These are phyloP conservation scores for Ceratotherium simum DNA, from an alignment of 2,113 vertebrate species.

Conservation along the genomic window DNA sequence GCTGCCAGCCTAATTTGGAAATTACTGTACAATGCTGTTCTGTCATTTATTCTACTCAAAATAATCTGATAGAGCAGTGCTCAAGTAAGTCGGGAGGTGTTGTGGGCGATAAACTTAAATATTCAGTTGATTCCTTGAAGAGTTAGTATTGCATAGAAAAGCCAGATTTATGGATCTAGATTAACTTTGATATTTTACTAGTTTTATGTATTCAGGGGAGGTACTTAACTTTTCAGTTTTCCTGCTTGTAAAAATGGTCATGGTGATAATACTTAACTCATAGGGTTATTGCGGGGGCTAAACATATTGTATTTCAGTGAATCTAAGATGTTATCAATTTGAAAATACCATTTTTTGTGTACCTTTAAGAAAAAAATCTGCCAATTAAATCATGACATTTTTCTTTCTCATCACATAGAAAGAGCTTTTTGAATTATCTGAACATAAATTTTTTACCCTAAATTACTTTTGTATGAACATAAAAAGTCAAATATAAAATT, in stretches of 20 bases:
- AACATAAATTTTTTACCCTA: conserved; percentile 31
- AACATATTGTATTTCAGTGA: not conserved
- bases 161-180: not conserved
- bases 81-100: conserved; percentile 7
- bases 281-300: not conserved
- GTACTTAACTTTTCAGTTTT: conserved; percentile 8
- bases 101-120: not conserved
- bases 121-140: not conserved
- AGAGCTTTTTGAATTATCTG: conserved; percentile 3
- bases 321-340: conserved; percentile 3
- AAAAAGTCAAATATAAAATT: conserved; percentile 21
- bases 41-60: conserved; percentile 5
- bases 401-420: not conserved
- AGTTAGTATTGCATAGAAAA: not conserved
- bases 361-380: not conserved
- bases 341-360: not conserved
- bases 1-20: not conserved
- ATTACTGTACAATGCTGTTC: not conserved
- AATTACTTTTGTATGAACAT: not conserved
- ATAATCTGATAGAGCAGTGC: not conserved
- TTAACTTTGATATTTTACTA: conserved; percentile 4
- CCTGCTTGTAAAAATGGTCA: not conserved
- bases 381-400: conserved; percentile 24
- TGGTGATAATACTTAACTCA: not conserved
- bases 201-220: not conserved